Evolutionary conservation across 2,113 vertebrate genomes (phyloP), one percentile per base, ranked within the genome.

Genomic region (Anoplopoma fimbria): DNA sequence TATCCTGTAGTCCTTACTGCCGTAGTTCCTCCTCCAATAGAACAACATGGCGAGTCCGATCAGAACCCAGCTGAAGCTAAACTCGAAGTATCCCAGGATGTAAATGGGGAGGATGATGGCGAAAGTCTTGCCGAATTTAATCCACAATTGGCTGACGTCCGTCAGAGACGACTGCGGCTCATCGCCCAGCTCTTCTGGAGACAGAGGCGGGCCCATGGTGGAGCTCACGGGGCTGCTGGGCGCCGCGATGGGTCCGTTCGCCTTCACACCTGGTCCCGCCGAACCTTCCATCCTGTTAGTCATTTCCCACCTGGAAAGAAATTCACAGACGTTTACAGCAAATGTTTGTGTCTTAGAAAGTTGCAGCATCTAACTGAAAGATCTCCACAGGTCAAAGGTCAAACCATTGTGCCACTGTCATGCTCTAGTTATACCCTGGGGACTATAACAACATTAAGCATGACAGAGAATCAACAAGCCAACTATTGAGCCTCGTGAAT

Each of bases 41-140:
- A 97, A 96, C 63, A 99, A 93, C 79, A 92, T 76, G 42, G 95
- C 95, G 4, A 99, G 95, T 4, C 94, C 97, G 55, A 98, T 93
- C 65, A 99, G 95, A 8, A 99, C 95, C 98, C 98, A 99, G 88
- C 97, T 99, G 93, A 99, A 99, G 89, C 98, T 99, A 92, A 98
- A 95, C 82, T 96, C 98, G 67, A 98, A 94, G 92, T 98, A 99
- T 57, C 98, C 98, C 88, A 99, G 78, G 42, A 97, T 34, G 27
- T 99, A 99, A 69, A 99, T 97, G 0, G 98, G 98, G 71, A 98
- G 95, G 62, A 99, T 93, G 71, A 98, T 67, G 61, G 95, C 95
- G 68, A 99, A 98, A 34, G 97, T 97, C 92, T 97, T 97, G 69
- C 94, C 97, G 34, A 98, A 97, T 89, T 97, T 96, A 68, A 96